These are phyloP conservation scores for Steinernema khuongi DNA, from an alignment of 1,140 invertebrate genomes.

Conservation along the genomic window DNA sequence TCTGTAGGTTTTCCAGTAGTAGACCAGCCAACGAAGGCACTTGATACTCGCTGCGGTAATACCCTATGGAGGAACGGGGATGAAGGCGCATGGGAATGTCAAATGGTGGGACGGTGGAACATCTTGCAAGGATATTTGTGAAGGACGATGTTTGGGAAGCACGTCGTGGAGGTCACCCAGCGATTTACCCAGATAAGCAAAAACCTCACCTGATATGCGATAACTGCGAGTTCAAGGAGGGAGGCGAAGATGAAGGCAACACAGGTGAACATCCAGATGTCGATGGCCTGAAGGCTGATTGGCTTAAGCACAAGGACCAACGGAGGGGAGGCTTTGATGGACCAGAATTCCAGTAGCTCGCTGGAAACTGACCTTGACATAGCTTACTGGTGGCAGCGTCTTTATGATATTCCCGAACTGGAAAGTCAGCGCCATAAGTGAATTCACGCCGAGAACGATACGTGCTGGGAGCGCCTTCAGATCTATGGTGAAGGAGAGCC, in stretches of 20 bases:
- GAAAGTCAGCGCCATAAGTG: conserved; percentile 56
- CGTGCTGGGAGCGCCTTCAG: conserved; percentile 53
- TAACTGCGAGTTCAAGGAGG: conserved; percentile 54
- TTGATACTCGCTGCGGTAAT: no score
- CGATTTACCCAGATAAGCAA: not conserved
- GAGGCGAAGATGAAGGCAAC: conserved; percentile 58
- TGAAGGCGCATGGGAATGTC: not conserved
- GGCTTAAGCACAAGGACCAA: not conserved
- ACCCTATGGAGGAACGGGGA: not conserved
- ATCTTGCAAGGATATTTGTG: not conserved
- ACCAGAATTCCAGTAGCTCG: no score
- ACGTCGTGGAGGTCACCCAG: not conserved
- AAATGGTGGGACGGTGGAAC: no score
- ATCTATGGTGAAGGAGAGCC: conserved; percentile 57
- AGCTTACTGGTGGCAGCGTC: conserved; percentile 57
- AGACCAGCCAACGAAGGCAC: not conserved
- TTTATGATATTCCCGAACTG: conserved; percentile 57
- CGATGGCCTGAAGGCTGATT: conserved; percentile 43
- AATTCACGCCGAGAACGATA: conserved; percentile 57
- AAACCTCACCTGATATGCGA: conserved; percentile 51
- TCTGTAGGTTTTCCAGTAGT: not conserved
- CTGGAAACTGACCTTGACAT: conserved; percentile 52
- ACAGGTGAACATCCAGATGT: conserved; percentile 58
- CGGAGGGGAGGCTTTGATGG: not conserved
- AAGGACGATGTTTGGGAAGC: conserved; percentile 14